phyloP scores from a whole-genome alignment of 2,113 vertebrate species.

The Periophthalmus modestus region DNA sequence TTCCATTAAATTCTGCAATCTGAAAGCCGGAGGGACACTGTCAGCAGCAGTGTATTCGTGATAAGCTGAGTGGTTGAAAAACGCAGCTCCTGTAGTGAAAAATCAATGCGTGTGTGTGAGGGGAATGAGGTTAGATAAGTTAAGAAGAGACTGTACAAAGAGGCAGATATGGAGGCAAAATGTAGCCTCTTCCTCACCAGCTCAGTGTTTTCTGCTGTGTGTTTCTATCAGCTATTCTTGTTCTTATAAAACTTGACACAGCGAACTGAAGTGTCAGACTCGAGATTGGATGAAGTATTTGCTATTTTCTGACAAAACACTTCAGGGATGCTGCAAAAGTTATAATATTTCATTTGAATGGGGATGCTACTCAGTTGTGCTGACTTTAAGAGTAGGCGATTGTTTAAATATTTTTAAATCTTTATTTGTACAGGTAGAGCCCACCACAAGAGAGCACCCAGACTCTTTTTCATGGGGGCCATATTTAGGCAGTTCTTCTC shows the following conservation, averaged over 20 bases:
- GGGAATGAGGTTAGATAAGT: not conserved
- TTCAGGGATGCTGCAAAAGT: not conserved
- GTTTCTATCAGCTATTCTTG: not conserved
- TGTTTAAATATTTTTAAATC: too few species aligned
- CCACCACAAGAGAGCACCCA: too few species aligned
- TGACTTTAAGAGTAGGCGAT: too few species aligned
- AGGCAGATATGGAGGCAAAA: not conserved
- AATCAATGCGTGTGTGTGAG: not conserved
- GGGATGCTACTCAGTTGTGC: not conserved
- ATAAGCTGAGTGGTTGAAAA: not conserved
- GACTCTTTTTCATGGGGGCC: too few species aligned
- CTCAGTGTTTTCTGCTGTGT: not conserved
- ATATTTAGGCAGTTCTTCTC: too few species aligned
- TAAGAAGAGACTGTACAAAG: not conserved
- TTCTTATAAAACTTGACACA: not conserved
- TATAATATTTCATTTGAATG: not conserved
- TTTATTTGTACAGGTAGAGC: too few species aligned
- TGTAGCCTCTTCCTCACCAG: not conserved
- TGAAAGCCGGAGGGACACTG: not conserved
- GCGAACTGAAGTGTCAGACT: not conserved
- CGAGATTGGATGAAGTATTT: not conserved
- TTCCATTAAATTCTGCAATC: not conserved
- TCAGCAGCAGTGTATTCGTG: not conserved
- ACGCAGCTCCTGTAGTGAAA: not conserved
- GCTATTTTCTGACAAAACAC: not conserved